Evolutionary conservation across 2,888 invertebrate species (phyloP), one percentile per base, ranked within the genome.

Genomic region (Linnaemya vulpina): DNA sequence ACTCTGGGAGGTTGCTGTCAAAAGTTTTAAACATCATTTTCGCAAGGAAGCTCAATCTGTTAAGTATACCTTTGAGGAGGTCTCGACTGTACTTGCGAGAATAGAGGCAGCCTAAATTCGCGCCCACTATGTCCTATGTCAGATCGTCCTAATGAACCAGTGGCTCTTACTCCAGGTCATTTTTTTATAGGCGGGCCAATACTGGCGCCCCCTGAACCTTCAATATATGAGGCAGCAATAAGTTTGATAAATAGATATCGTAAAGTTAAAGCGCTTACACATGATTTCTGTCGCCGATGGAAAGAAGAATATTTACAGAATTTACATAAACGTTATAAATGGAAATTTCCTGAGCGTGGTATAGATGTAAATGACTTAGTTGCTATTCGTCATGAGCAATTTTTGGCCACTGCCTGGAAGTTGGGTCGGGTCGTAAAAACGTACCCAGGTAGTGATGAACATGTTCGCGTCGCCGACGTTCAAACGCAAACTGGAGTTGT

Each of bases 231-330:
- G 4, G 30, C 22, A 8, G 65, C 53, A 4, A 15, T 60, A 5
- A 30, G 51, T 38, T 15, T 65, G 13, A 25, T 81, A 10, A 81
- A 81, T 74, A 74, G 60, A 20, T 81, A 40, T n/a, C 46, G 60
- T 9, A 81, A 75, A 43, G 15, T 62, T 1, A 75, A 80, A 30
- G 67, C 75, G n/a, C 20, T 81, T 15, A 38, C 73, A 10, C 70
- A 79, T 15, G 70, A 74, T 4, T 80, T 86, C 60, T 83, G 76
- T 43, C 17, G 11, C n/a, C 65, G 76, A 20, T 86, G 82, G 67
- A 83, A 75, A 51, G 46, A 51, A 1, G 79, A 86, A 11, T 86
- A 86, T 75, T 62, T 79, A 5, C 22, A n/a, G 11, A 53, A 74
- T 13, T n/a, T 84, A 5, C 76, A 80, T 70, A 73, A 73, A 22